Percentiles rank a stretch among this genome's conserved stretches.
Evolutionary conservation across 2,888 invertebrate genomes (phyloP).

Genomic region (Sphaerophoria rueppellii): DNA sequence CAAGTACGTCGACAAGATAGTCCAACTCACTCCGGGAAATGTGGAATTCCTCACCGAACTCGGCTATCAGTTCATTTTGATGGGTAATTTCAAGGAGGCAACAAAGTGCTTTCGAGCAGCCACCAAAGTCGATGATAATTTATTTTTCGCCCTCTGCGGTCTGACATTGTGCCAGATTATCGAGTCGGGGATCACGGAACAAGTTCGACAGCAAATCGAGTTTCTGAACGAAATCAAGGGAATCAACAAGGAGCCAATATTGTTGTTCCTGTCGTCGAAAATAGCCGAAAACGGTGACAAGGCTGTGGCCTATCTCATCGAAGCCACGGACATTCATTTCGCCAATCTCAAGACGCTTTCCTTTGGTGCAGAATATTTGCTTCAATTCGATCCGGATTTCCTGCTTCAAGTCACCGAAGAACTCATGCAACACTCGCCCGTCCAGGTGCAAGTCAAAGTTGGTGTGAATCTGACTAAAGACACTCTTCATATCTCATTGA

Average conservation of each 20-base stretch:
- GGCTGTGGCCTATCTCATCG: conserved; percentile 85
- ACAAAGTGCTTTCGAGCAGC: conserved; percentile 90
- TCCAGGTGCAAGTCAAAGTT: conserved; percentile 84
- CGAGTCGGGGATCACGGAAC: conserved; percentile 87
- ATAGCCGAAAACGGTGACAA: conserved; percentile 84
- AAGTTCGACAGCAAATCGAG: conserved; percentile 93
- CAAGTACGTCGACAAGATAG: conserved; percentile 90
- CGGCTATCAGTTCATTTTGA: conserved; percentile 90
- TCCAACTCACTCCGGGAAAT: conserved; percentile 85
- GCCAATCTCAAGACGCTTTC: conserved; percentile 84
- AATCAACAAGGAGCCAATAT: conserved; percentile 86
- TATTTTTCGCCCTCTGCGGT: conserved; percentile 90
- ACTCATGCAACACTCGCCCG: conserved; percentile 89
- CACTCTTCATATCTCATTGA: conserved; percentile 83
- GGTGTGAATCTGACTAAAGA: conserved; percentile 81
- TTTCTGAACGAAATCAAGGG: conserved; percentile 91
- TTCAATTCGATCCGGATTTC: conserved; percentile 92
- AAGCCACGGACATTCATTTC: conserved; percentile 85
- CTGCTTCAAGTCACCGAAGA: conserved; percentile 90
- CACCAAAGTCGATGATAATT: conserved; percentile 92
- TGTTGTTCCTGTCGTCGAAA: conserved; percentile 88
- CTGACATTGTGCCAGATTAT: conserved; percentile 91
- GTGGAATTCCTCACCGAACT: conserved; percentile 90
- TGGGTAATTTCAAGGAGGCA: conserved; percentile 90
- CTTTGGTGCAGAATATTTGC: conserved; percentile 89